phyloP scores from a whole-genome alignment of 2,797 vertebrate species.

The Natrix natrix region DNA sequence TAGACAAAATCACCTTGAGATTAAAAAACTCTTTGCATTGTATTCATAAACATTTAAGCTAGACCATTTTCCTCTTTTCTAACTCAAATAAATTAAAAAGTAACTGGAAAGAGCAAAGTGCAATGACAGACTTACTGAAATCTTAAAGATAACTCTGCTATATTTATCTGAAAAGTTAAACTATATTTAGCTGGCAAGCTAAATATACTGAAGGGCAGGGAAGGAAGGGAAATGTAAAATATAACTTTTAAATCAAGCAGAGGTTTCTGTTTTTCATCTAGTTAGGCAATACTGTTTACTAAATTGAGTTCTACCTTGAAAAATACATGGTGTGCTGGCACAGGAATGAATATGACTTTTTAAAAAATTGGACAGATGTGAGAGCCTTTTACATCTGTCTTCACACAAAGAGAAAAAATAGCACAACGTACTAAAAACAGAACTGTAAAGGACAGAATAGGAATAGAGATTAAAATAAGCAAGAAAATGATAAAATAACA shows the following conservation, averaged over 20 bases:
- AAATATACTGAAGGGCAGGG: neutral
- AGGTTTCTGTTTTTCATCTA: neutral
- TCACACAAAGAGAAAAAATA: too few relatives aligned
- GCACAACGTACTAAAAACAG: too few relatives aligned
- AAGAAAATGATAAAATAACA: too few relatives aligned
- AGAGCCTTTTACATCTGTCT: neutral
- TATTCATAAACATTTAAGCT: neutral
- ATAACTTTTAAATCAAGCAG: neutral
- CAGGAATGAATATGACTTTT: neutral
- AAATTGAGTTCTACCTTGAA: neutral
- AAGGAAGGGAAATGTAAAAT: neutral
- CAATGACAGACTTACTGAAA: neutral
- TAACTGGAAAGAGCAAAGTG: neutral
- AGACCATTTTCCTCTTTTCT: neutral
- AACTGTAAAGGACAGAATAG: too few relatives aligned
- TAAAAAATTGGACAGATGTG: neutral
- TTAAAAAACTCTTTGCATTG: conserved; percentile 23
- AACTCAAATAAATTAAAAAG: neutral
- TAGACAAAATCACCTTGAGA: conserved; percentile 69
- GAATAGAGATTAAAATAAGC: too few relatives aligned
- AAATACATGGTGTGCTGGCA: neutral
- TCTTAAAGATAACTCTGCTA: neutral
- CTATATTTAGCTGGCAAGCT: neutral
- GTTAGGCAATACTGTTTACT: neutral
- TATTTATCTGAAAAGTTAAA: too few relatives aligned